Base-by-base conservation (phyloP, 2,888 invertebrate genomes). In the Rutpela maculata region DNA sequence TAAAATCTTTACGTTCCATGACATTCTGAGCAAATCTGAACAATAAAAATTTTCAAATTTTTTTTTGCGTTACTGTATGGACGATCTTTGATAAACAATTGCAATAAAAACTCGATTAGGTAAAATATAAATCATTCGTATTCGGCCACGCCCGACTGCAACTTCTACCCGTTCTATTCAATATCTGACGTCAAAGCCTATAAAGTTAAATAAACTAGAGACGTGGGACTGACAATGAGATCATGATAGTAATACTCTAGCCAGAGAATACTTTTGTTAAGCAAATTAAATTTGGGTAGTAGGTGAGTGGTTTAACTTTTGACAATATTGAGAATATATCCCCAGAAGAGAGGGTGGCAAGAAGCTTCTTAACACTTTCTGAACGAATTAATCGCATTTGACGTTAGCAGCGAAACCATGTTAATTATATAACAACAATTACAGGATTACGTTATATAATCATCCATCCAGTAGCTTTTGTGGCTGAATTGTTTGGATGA, bases 401-500 rank as follows among this genome's bases (percentile, higher is more conserved):
- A n/a, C 62, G 62, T 63, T 67, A 55, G 55, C 55, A 55, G 55
- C 55, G 18, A 63, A 43, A 38, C 43, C 65, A 55, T 62, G 62
- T 35, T 72, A 62, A 72, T 72, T 72, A 63, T 72, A 60, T 22
- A 60, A 15, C 55, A 63, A 55, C 63, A 63, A 70, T 70, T 59
- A 70, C 35, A 55, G 22, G 63, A 43, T 26, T 63, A 50, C 10
- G 31, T 72, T 62, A 55, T 71, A 71, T 19, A 72, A 72, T 62
- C 72, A 63, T 35, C 22, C 50, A 72, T 63, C 43, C 38, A 71
- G 62, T 31, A 60, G 70, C 60, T 70, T 67, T 50, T 72, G 63
- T 55, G 38, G 62, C 55, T 72, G 72, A 72, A 72, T 62, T 72
- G 72, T 63, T 62, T 50, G 55, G 50, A 63, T 72, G 62, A 72